Evolutionary conservation across 1,140 invertebrate genomes (phyloP).

Genomic region (Listronotus oregonensis): DNA sequence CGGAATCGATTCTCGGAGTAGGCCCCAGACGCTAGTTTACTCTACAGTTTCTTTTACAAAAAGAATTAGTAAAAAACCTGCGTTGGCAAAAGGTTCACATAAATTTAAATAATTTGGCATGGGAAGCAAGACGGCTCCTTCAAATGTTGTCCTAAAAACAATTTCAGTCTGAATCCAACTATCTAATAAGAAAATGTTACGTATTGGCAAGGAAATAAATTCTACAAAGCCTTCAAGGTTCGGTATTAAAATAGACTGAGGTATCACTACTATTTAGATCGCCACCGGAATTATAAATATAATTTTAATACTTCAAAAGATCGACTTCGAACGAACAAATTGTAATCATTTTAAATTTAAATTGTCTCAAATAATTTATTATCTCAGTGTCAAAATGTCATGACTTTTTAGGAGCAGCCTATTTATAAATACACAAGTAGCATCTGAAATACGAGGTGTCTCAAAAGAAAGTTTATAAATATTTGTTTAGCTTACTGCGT

Average conservation of each 20-base stretch:
- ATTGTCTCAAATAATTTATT: conserved; percentile 4
- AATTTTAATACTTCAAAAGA: conserved; percentile 16
- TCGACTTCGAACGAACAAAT: neutral
- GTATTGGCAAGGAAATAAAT: conserved; percentile 19
- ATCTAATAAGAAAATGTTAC: conserved; percentile 4
- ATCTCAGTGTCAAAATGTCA: no score
- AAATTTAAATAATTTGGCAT: no score
- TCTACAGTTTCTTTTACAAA: no score
- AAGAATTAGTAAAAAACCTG: neutral
- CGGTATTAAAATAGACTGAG: conserved; percentile 24
- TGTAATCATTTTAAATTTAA: neutral
- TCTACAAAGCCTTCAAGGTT: neutral
- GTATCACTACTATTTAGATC: conserved; percentile 24
- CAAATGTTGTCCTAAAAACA: no score
- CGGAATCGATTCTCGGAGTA: no score
- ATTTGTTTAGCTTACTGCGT: no score
- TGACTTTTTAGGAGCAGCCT: no score
- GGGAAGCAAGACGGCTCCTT: no score
- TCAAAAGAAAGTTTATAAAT: no score
- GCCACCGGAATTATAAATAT: conserved; percentile 14
- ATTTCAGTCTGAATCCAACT: neutral
- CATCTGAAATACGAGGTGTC: no score
- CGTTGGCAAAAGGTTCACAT: neutral
- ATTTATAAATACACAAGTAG: no score
- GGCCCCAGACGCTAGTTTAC: neutral